Percentiles rank a stretch among this genome's conserved stretches.
Conservation (phyloP, 2,888 invertebrate species). For the Acronicta psi region DNA sequence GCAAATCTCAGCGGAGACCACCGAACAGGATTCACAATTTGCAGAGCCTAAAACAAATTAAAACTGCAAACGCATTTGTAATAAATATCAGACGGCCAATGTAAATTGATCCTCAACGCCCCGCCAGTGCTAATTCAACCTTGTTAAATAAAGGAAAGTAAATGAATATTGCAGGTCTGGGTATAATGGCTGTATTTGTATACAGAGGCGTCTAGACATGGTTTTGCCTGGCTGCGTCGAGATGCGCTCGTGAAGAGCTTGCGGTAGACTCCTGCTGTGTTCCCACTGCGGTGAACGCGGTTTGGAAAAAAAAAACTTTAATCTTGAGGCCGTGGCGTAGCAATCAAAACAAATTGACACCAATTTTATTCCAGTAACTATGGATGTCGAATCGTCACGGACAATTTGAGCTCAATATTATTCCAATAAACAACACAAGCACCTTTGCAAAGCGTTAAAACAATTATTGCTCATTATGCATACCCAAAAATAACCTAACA, state of each 20-base stretch:
- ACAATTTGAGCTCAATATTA: constrained; percentile 13
- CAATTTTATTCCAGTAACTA: constrained; percentile 33
- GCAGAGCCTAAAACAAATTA: constrained; percentile 64
- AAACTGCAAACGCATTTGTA: constrained; percentile 60
- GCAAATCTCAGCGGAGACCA: constrained; percentile 69
- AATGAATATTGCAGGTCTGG: constrained; percentile 69
- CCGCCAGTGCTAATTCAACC: constrained; percentile 57
- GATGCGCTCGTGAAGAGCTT: constrained; percentile 69
- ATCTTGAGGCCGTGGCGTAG: constrained; percentile 66
- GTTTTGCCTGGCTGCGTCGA: constrained; percentile 80
- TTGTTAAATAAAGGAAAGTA: constrained; percentile 67
- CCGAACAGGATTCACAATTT: constrained; percentile 70
- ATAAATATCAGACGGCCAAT: constrained; percentile 65
- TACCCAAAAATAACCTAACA: constrained; percentile 45
- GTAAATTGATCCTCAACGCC: constrained; percentile 60
- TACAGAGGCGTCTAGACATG: constrained; percentile 81
- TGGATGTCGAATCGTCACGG: constrained; percentile 21
- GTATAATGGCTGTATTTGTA: constrained; percentile 73
- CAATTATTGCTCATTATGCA: constrained; percentile 23
- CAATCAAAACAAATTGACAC: constrained; percentile 54
- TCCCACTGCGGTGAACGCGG: constrained; percentile 78
- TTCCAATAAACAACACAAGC: constrained; percentile 13
- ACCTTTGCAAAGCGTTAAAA: constrained; percentile 5
- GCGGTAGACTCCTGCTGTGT: constrained; percentile 82
- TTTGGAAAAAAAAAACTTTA: constrained; percentile 66